Evolutionary conservation across 2,888 invertebrate species (phyloP).

Genomic region (Scaptomyza caliginosa): DNA sequence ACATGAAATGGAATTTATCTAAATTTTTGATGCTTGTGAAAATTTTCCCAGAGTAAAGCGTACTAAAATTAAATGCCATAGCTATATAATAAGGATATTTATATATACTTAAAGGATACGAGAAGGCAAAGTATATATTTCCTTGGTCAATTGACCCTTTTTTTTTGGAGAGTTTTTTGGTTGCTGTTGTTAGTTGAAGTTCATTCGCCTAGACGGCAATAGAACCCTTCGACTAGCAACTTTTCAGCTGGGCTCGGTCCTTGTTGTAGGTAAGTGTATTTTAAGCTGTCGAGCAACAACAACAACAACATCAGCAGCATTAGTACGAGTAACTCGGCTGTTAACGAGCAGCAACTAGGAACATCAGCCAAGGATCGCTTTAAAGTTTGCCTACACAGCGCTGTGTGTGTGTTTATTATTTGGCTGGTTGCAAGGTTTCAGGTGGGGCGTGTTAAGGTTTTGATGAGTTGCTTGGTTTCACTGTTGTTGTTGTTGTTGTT

Average conservation of each 20-base stretch:
- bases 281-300: slow-evolving; percentile 51
- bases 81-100: background rate
- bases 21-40: too few relatives aligned
- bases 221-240: slow-evolving; percentile 26
- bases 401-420: slow-evolving; percentile 9
- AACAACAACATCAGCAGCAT: slow-evolving; percentile 7
- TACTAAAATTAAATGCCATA: background rate
- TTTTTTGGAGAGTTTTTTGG: too few relatives aligned
- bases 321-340: slow-evolving; percentile 26
- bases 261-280: slow-evolving; percentile 45
- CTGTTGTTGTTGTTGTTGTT: slow-evolving; percentile 13
- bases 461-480: background rate
- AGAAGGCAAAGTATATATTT: background rate
- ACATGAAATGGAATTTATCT: background rate
- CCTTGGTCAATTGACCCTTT: slow-evolving; percentile 50
- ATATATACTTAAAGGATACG: background rate
- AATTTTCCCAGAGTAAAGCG: too few relatives aligned
- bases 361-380: too few relatives aligned
- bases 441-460: slow-evolving; percentile 14
- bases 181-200: slow-evolving; percentile 25
- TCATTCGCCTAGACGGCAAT: slow-evolving; percentile 55
- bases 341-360: slow-evolving; percentile 57
- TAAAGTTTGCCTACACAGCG: slow-evolving; percentile 29
- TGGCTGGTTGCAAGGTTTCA: slow-evolving; percentile 3
- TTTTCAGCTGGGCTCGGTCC: slow-evolving; percentile 42